A percentile compares a stretch with the other conserved stretches of the same genome.
Conservation (phyloP, 2,888 invertebrate genomes). For the Choreutis nemorana region DNA sequence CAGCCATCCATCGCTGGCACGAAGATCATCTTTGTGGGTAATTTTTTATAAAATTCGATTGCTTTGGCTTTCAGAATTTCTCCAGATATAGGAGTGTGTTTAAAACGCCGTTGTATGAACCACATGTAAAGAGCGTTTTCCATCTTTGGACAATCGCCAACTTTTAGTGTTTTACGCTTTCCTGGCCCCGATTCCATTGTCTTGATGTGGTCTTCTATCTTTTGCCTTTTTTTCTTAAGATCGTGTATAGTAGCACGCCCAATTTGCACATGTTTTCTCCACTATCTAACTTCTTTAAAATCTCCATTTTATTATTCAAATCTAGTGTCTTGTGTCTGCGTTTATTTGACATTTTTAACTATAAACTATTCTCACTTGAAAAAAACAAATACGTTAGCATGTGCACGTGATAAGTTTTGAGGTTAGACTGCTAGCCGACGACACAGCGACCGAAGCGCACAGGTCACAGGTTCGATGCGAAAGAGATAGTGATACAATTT, state of each 20-base stretch:
- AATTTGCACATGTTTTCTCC: conserved; percentile 17
- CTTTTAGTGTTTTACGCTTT: conserved; percentile 19
- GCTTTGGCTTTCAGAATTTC: conserved; percentile 19
- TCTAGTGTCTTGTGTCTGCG: conserved; percentile 9
- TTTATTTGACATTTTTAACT: conserved; percentile 8
- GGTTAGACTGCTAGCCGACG: conserved; percentile 11
- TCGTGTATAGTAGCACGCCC: conserved; percentile 17
- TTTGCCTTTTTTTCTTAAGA: conserved; percentile 16
- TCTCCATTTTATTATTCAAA: conserved; percentile 14
- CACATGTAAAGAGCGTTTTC: conserved; percentile 18
- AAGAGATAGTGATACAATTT: no score
- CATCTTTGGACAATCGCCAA: conserved; percentile 17
- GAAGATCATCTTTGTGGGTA: conserved; percentile 20
- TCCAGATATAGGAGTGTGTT: conserved; percentile 18
- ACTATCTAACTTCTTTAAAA: conserved; percentile 17
- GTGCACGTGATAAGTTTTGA: conserved; percentile 8
- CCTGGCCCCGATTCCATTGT: conserved; percentile 16
- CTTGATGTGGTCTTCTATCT: conserved; percentile 15
- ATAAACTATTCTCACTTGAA: conserved; percentile 8
- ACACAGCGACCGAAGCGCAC: conserved; percentile 8
- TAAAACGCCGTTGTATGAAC: conserved; percentile 17
- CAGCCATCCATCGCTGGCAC: conserved; percentile 22
- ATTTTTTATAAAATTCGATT: conserved; percentile 19
- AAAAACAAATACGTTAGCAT: conserved; percentile 6
- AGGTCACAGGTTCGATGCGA: no score